These are phyloP conservation scores for Tenodera sinensis DNA, from an alignment of 2,888 invertebrate species.

Conservation along the genomic window DNA sequence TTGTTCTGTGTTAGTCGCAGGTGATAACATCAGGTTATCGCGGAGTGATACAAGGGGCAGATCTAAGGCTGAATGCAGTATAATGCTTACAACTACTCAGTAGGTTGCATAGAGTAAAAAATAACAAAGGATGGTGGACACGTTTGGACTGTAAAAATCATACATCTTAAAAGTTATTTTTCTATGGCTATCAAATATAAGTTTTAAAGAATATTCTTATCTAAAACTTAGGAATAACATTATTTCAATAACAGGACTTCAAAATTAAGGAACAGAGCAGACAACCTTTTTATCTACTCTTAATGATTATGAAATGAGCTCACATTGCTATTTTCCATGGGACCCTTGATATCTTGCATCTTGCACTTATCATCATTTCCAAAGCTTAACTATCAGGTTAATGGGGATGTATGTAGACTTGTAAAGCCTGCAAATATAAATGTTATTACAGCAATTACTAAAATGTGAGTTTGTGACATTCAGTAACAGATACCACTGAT, in stretches of 20 bases:
- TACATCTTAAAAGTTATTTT: no score
- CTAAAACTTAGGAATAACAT: no score
- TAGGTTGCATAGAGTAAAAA: no score
- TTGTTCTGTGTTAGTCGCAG: no score
- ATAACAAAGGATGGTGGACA: no score
- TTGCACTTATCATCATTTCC: not conserved
- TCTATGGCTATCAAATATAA: no score
- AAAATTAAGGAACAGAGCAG: not conserved
- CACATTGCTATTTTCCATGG: not conserved
- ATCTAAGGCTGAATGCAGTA: no score
- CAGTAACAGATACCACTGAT: not conserved
- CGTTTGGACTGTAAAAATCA: no score
- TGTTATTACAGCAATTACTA: not conserved
- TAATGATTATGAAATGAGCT: not conserved
- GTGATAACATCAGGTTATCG: no score
- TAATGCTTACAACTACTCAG: no score
- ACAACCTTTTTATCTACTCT: not conserved
- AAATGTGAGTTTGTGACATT: not conserved
- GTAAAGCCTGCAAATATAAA: slow-evolving; percentile 2
- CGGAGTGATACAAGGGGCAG: no score
- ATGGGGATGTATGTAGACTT: not conserved
- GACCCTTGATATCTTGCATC: not conserved
- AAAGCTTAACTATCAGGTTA: not conserved
- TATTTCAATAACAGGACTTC: not conserved
- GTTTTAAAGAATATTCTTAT: no score